phyloP scores from a whole-genome alignment of 2,113 vertebrate genomes.

The Apeltes quadracus region DNA sequence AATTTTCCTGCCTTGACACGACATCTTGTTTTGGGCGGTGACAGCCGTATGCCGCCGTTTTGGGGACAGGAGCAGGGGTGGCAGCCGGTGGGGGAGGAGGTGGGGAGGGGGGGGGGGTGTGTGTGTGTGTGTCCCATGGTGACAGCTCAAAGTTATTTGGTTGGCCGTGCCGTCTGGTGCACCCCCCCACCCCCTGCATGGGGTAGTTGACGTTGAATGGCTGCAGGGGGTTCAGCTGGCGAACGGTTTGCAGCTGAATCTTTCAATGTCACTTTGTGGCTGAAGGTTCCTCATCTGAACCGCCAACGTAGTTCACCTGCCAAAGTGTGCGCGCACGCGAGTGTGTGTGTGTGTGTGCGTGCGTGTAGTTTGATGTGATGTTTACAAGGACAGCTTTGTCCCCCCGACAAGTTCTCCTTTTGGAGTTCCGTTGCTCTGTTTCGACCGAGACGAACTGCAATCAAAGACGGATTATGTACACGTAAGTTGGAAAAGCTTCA shows the following conservation, averaged over 20 bases:
- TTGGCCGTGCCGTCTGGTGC: conserved; percentile 60
- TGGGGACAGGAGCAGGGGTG: conserved; percentile 66
- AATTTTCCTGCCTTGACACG: conserved; percentile 78
- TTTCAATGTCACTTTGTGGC: conserved; percentile 78
- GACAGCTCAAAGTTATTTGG: conserved; percentile 72
- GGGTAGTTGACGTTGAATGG: conserved; percentile 54
- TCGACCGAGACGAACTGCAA: too few relatives aligned
- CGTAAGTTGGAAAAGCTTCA: too few relatives aligned
- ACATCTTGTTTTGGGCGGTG: conserved; percentile 81
- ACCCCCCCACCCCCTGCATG: conserved; percentile 30
- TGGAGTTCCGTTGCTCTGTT: too few relatives aligned
- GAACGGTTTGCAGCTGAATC: conserved; percentile 67
- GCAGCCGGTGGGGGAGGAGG: conserved; percentile 7
- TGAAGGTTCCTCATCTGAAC: conserved; percentile 75
- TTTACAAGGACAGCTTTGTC: too few relatives aligned
- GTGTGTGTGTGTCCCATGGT: conserved; percentile 39
- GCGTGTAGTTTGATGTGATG: conserved; percentile 5
- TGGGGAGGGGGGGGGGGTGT: neutral
- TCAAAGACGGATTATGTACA: too few relatives aligned
- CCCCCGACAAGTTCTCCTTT: too few relatives aligned
- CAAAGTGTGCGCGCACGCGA: conserved; percentile 32
- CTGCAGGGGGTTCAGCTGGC: conserved; percentile 62
- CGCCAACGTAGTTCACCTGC: conserved; percentile 72
- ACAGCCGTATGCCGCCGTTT: conserved; percentile 81
- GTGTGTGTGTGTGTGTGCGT: conserved; percentile 8